phyloP scores from a whole-genome alignment of 2,113 vertebrate species.

The Neolamprologus variostigma region DNA sequence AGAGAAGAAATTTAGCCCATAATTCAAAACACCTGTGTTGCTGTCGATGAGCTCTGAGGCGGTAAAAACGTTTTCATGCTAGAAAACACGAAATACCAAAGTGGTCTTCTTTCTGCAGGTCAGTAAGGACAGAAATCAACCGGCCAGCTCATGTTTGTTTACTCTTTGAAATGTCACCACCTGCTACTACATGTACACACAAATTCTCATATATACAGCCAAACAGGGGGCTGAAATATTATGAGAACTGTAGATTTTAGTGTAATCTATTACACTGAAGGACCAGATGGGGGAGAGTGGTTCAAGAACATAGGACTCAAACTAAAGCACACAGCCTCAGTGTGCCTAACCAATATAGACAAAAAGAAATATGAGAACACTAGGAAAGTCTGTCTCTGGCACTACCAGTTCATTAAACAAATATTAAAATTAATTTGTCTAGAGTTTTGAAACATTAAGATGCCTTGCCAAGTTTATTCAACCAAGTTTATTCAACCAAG shows the following conservation, averaged over 20 bases:
- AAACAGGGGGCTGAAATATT: neutral
- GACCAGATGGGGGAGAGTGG: neutral
- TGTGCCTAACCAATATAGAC: neutral
- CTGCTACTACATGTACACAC: neutral
- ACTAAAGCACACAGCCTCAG: neutral
- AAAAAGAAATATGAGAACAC: neutral
- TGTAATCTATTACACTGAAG: neutral
- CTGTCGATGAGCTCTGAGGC: neutral
- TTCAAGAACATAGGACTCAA: neutral
- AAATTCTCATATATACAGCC: neutral
- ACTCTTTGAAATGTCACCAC: slow-evolving; percentile 31
- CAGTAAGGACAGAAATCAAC: neutral
- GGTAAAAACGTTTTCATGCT: neutral
- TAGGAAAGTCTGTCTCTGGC: neutral
- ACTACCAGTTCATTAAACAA: neutral
- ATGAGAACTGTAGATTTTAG: neutral
- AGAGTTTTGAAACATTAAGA: neutral
- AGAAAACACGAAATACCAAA: neutral
- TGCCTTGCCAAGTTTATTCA: neutral
- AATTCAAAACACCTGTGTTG: neutral
- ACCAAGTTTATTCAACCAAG: neutral
- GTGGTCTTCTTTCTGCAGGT: neutral
- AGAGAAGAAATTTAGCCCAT: neutral
- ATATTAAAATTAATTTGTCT: neutral
- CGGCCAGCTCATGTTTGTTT: slow-evolving; percentile 1